phyloP scores from a whole-genome alignment of 2,797 vertebrate genomes.

The Spinibarbus caldwelli region DNA sequence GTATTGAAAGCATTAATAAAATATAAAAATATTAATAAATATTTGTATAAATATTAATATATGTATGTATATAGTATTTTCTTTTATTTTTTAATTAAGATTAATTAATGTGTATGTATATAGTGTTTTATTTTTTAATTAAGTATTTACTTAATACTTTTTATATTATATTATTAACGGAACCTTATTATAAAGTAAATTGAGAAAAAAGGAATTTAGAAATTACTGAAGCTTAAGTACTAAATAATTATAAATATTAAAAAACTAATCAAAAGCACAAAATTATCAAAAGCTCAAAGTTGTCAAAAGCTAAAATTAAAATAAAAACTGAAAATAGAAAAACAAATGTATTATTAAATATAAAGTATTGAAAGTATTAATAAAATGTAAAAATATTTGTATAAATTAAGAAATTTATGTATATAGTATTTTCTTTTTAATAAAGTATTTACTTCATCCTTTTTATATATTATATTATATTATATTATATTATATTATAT shows the following conservation, averaged over 20 bases:
- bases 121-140: neutral
- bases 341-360: neutral
- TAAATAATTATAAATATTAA: neutral
- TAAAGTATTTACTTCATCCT: too few species aligned
- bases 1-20: neutral
- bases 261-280: neutral
- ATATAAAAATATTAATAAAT: neutral
- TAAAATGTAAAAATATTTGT: too few species aligned
- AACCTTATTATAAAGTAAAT: neutral
- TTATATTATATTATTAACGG: neutral
- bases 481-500: too few species aligned
- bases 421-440: neutral
- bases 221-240: neutral
- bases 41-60: neutral
- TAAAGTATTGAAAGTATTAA: neutral
- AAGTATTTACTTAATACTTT: neutral
- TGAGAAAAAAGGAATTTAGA: neutral
- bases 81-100: neutral
- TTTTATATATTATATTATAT: too few species aligned
- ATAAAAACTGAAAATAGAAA: neutral
- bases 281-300: too few species aligned
- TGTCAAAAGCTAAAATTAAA: neutral
- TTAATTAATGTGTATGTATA: neutral
- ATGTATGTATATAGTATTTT: neutral
- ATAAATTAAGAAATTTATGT: neutral